Evolutionary conservation across 2,888 invertebrate genomes (phyloP), one percentile per base, ranked within the genome.

Genomic region (Cataglyphis altisquamis): DNA sequence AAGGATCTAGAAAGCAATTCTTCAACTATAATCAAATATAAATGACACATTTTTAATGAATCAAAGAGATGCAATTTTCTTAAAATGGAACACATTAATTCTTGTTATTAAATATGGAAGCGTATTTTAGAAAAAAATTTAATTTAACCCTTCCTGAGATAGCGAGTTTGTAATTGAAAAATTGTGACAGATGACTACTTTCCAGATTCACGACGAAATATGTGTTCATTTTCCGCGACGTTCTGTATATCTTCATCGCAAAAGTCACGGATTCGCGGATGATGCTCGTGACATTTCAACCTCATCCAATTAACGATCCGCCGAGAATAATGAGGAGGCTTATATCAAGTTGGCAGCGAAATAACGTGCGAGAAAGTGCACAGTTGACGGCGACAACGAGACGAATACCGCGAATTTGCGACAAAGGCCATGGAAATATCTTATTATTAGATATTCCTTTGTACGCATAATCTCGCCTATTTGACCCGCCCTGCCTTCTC

Each of bases 371-470:
- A 68, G 55, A 68, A 70, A 55, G 10, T 15, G 25, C 48, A 21
- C n/a, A 45, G 21, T 32, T 55, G 39, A 10, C 68, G 9, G 4
- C 32, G 70, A 45, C 36, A 36, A 48, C 48, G 6, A 18, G 6
- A 48, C n/a, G 52, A 67, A 41, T 72, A 25, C 8, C 36, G 41
- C 57, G 45, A 4, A 32, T 45, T 72, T 32, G 12, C 21, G 41
- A 39, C 18, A 73, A 62, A 52, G 48, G 52, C 55, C 29, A 25
- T n/a, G 41, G 63, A 74, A 78, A 74, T 81, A 83, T 78, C 41
- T 32, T 64, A 21, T 77, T 64, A 88, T 88, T 77, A 83, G 77
- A 57, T 86, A 86, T 88, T 86, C 81, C 73, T 84, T 87, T 84
- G 86, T 77, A 29, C 36, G 41, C 45, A 36, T 60, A 66, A 82